Conservation (phyloP, 2,113 vertebrate species). For the Psilopogon haemacephalus region DNA sequence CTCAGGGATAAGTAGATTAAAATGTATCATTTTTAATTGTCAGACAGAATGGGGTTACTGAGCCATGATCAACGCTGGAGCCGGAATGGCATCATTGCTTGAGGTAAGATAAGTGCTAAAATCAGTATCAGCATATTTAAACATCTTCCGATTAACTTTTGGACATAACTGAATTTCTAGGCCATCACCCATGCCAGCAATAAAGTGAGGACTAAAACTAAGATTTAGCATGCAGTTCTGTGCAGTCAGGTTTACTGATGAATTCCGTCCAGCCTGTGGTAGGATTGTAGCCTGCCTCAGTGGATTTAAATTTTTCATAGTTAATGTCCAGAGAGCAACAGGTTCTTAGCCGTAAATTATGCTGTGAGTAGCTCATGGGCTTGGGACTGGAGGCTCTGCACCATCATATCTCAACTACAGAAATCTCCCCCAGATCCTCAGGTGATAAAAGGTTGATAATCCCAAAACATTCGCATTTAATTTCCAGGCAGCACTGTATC, state of each 20-base stretch:
- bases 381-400: not conserved
- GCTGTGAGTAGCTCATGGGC: not conserved
- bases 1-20: constrained; percentile 67
- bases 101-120: constrained; percentile 63
- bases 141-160: constrained; percentile 44
- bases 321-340: not conserved
- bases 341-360: not conserved
- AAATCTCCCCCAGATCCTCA: not conserved
- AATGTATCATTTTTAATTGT: constrained; percentile 70
- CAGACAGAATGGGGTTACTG: constrained; percentile 68
- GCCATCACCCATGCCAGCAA: not conserved
- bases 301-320: not conserved
- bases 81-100: constrained; percentile 45
- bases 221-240: not conserved
- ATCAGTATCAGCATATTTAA: constrained; percentile 64
- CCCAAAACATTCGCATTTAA: not conserved
- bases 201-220: not conserved
- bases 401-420: not conserved
- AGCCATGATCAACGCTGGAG: constrained; percentile 55
- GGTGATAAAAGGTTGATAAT: not conserved
- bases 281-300: not conserved
- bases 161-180: constrained; percentile 35
- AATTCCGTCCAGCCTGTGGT: not conserved
- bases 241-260: not conserved
- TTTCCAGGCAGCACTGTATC: not conserved